phyloP scores from a whole-genome alignment of 2,888 invertebrate species.

The Leptinotarsa peninsularis region DNA sequence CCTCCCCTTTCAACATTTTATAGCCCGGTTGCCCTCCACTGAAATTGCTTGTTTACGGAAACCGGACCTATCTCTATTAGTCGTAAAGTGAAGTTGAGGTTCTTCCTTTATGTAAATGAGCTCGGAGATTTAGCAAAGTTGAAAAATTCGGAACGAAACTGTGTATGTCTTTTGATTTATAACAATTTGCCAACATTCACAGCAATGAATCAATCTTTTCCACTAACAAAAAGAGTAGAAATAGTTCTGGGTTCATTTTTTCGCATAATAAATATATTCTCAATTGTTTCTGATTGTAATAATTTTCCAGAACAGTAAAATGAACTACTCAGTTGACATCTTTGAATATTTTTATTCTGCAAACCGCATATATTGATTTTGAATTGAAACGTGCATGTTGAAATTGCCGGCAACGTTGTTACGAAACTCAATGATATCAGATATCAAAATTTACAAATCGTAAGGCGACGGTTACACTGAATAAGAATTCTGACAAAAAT shows the following conservation, averaged over 20 bases:
- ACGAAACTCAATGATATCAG: too few species aligned
- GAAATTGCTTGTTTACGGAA: conserved; percentile 37
- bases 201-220: background rate
- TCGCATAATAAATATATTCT: background rate
- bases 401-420: too few species aligned
- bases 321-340: too few species aligned
- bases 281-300: too few species aligned
- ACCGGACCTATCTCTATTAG: conserved; percentile 23
- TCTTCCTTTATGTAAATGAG: conserved; percentile 9
- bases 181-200: background rate
- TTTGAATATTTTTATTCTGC: too few species aligned
- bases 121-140: background rate
- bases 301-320: too few species aligned
- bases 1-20: conserved; percentile 29
- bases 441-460: too few species aligned
- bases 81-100: conserved; percentile 25
- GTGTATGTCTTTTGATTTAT: conserved; percentile 2
- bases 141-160: background rate
- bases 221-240: background rate
- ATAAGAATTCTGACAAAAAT: too few species aligned
- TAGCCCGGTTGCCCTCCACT: conserved; percentile 20
- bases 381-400: too few species aligned
- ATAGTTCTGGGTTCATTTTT: background rate
- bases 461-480: too few species aligned
- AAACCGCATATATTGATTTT: too few species aligned